Conservation (phyloP, 2,797 vertebrate genomes). For the Sebastes goodei region DNA sequence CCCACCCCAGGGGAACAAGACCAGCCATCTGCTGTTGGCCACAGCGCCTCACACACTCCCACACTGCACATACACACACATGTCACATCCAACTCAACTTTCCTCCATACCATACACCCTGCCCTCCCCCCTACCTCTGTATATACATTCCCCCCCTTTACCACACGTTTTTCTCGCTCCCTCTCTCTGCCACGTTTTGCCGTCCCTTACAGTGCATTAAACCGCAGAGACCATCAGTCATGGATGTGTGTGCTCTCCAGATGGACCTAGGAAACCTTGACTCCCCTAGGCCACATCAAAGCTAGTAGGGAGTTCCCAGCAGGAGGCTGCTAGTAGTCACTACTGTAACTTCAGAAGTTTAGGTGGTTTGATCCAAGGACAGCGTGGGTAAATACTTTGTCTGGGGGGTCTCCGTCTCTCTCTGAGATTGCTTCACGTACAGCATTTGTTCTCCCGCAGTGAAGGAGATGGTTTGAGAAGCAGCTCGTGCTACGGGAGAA, state of each 20-base stretch:
- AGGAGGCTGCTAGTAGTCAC: conserved; percentile 31
- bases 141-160: conserved; percentile 11
- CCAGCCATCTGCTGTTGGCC: conserved; percentile 73
- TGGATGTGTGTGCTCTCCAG: conserved; percentile 55
- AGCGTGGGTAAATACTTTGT: conserved; percentile 43
- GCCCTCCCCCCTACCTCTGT: conserved; percentile 42
- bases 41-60: conserved; percentile 42
- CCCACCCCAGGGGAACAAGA: conserved; percentile 35
- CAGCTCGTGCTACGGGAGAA: background rate
- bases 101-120: conserved; percentile 53
- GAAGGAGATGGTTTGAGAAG: conserved; percentile 23
- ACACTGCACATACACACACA: conserved; percentile 8
- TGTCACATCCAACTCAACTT: conserved; percentile 47
- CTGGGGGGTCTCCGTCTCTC: conserved; percentile 27
- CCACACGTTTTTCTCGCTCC: conserved; percentile 37
- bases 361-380: conserved; percentile 43
- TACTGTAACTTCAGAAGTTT: conserved; percentile 45
- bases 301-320: conserved; percentile 37
- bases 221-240: conserved; percentile 60
- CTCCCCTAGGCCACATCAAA: conserved; percentile 65
- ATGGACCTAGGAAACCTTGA: conserved; percentile 70
- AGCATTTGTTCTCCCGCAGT: background rate
- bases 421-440: background rate
- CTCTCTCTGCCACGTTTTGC: conserved; percentile 45
- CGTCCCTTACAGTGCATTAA: conserved; percentile 32